Conservation (phyloP, 2,113 vertebrate species). For the Lycaon pictus region DNA sequence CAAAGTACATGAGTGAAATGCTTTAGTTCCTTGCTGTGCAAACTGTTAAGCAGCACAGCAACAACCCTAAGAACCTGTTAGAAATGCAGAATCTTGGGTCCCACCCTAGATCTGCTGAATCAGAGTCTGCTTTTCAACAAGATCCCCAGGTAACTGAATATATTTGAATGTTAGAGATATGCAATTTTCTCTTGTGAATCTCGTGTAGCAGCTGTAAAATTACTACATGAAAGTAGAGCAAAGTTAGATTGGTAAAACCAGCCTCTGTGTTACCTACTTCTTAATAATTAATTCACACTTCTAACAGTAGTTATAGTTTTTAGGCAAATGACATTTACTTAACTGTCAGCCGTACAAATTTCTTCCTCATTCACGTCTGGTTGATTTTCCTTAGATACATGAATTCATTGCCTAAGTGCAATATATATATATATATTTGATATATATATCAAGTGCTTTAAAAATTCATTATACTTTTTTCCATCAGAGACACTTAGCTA, state of each 20-base stretch:
- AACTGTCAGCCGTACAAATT: background rate
- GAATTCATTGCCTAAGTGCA: background rate
- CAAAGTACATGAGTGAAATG: background rate
- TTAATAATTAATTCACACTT: background rate
- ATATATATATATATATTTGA: too few relatives aligned
- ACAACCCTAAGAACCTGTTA: background rate
- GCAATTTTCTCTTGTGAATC: background rate
- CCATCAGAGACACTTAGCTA: background rate
- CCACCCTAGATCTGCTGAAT: background rate
- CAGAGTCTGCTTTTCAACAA: background rate
- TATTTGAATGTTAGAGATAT: background rate
- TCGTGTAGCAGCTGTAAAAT: background rate
- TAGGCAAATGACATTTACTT: background rate
- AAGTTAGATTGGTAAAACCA: background rate
- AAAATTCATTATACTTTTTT: background rate
- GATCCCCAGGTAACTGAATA: background rate
- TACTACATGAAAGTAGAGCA: background rate
- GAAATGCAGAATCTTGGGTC: background rate
- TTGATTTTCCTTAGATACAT: background rate
- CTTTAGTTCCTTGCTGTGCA: background rate
- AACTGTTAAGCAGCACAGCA: background rate
- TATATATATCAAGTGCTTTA: background rate
- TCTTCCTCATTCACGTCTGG: background rate
- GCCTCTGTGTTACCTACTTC: background rate
- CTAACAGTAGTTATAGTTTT: background rate